phyloP scores from a whole-genome alignment of 2,113 vertebrate genomes.

The Phaethornis superciliosus region DNA sequence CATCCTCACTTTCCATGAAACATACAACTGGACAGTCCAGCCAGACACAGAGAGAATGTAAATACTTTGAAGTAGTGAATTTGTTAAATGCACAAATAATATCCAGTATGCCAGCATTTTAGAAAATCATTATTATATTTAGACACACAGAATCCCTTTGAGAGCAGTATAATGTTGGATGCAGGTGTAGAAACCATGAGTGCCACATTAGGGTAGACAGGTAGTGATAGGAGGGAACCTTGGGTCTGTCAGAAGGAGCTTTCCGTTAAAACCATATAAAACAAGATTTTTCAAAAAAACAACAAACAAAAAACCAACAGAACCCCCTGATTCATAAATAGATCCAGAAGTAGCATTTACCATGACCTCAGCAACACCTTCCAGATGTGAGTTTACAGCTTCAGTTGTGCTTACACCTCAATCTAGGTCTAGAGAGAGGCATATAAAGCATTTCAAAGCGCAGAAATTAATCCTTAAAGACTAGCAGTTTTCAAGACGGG shows the following conservation, averaged over 20 bases:
- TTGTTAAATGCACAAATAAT: conserved; percentile 41
- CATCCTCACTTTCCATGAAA: conserved; percentile 75
- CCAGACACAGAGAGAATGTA: conserved; percentile 26
- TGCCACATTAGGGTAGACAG: neutral
- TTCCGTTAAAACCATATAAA: neutral
- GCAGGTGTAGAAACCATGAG: neutral
- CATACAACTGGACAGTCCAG: conserved; percentile 71
- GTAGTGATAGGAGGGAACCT: neutral
- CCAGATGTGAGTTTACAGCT: neutral
- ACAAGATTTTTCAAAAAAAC: neutral
- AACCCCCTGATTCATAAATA: neutral
- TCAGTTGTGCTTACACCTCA: neutral
- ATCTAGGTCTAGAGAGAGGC: conserved; percentile 33
- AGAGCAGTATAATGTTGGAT: neutral
- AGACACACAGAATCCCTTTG: neutral
- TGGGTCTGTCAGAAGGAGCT: conserved; percentile 17
- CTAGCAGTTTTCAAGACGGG: neutral
- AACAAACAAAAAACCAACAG: neutral
- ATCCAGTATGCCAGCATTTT: conserved; percentile 30
- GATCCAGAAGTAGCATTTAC: neutral
- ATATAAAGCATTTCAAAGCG: neutral
- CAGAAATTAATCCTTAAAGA: neutral
- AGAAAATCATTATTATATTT: neutral
- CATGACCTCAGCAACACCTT: neutral
- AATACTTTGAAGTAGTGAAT: conserved; percentile 66